phyloP scores from a whole-genome alignment of 2,797 vertebrate species.

The Danio jaintianensis region DNA sequence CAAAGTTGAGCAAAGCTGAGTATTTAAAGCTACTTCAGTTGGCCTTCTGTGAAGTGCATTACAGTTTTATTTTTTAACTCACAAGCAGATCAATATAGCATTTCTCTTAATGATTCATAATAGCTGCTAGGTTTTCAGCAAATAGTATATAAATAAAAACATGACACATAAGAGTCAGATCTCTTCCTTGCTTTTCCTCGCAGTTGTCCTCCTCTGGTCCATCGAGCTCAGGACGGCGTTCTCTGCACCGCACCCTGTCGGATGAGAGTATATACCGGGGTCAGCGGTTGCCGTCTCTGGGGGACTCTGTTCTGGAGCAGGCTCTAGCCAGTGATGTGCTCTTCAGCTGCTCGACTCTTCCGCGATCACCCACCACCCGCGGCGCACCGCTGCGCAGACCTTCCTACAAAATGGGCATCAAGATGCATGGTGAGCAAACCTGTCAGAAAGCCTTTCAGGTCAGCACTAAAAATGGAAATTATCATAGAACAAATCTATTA shows the following conservation, averaged over 20 bases:
- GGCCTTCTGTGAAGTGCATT: too few species aligned
- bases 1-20: too few species aligned
- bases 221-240: conserved; percentile 84
- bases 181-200: background rate
- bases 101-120: too few species aligned
- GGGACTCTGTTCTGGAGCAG: conserved; percentile 80
- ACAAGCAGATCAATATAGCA: too few species aligned
- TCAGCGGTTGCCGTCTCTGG: conserved; percentile 89
- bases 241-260: conserved; percentile 94
- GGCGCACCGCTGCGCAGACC: conserved; percentile 91
- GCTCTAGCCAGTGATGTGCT: conserved; percentile 88
- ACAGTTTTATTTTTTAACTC: too few species aligned
- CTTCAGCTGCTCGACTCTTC: conserved; percentile 93
- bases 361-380: conserved; percentile 93
- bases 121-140: too few species aligned
- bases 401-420: conserved; percentile 95
- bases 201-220: conserved; percentile 78
- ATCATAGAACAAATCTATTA: background rate
- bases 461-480: background rate
- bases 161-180: background rate
- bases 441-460: background rate
- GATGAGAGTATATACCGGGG: conserved; percentile 98
- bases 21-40: too few species aligned
- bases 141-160: too few species aligned
- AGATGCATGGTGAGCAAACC: conserved; percentile 85